phyloP scores from a whole-genome alignment of 2,797 vertebrate species.

The Lateolabrax maculatus region DNA sequence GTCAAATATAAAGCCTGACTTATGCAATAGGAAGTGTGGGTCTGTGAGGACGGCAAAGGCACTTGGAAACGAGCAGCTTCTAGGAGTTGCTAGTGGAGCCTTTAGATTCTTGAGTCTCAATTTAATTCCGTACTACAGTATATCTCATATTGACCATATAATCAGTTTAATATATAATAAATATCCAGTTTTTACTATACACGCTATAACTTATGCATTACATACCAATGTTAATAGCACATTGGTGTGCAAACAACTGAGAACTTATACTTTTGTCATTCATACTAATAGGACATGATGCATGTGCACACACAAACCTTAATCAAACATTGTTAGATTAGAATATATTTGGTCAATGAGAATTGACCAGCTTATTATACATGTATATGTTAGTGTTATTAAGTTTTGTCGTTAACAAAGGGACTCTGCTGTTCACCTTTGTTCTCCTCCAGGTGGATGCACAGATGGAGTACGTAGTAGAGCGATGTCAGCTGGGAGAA shows the following conservation, averaged over 20 bases:
- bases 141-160: neutral
- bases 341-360: neutral
- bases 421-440: neutral
- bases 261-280: neutral
- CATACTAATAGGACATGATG: neutral
- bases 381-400: neutral
- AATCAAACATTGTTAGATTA: neutral
- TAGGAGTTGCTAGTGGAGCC: neutral
- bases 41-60: neutral
- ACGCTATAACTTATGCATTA: neutral
- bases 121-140: neutral
- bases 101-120: neutral
- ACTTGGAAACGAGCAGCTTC: neutral
- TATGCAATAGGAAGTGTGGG: neutral
- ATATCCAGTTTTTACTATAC: neutral
- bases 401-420: neutral
- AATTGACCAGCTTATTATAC: neutral
- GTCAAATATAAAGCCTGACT: neutral
- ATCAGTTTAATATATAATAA: neutral
- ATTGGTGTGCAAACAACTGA: neutral
- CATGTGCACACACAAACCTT: neutral
- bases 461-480: constrained; percentile 89
- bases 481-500: constrained; percentile 88
- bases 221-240: neutral
- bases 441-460: constrained; percentile 83